Evolutionary conservation across 1,140 invertebrate genomes (phyloP), one percentile per base, ranked within the genome.

Genomic region (Trachymyrmex cornetzi): DNA sequence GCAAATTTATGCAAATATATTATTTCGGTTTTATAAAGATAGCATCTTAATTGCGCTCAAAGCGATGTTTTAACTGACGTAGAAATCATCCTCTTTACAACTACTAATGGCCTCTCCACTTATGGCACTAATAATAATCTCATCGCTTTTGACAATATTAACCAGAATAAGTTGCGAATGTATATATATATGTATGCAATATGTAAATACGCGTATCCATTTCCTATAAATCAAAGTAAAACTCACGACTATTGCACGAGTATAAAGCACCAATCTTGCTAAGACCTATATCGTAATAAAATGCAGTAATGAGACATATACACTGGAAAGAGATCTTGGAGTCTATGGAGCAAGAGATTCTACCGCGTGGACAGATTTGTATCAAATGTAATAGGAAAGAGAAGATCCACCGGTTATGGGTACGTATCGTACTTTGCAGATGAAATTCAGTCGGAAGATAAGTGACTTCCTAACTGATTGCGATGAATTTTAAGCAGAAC

Each of bases 401-500:
- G 14, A 48, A 72, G 14, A 72, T 72, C 14, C 19, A 48, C 19
- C 11, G 34, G 4, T 48, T 61, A 27, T 55, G 34, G 6, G 24
- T 22, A 74, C 6, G 55, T 61, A 44, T 84, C 38, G 16, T 71
- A 50, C 61, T 72, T 72, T 72, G 71, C 19, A 19, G 53, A 72
- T 5, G 14, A 74, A 61, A 61, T 74, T 57, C 55, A 7, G n/a
- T 63, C 19, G 38, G 24, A 44, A 81, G 2, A n/a, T 66, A 75
- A 22, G 34, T 59, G 7, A 50, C 11, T 81, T 0, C 1, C 24
- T 55, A 24, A 34, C 14, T 50, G 66, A 71, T 57, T 38, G 48
- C 38, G 19, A 48, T 19, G 19, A 69, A 24, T 79, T 27, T 93
- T 92, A 95, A 61, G 91, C 85, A 11, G 91, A 89, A 64, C 95